Base-by-base conservation (phyloP, 2,113 vertebrate species). In the Cryptomyrus ogoouensis region DNA sequence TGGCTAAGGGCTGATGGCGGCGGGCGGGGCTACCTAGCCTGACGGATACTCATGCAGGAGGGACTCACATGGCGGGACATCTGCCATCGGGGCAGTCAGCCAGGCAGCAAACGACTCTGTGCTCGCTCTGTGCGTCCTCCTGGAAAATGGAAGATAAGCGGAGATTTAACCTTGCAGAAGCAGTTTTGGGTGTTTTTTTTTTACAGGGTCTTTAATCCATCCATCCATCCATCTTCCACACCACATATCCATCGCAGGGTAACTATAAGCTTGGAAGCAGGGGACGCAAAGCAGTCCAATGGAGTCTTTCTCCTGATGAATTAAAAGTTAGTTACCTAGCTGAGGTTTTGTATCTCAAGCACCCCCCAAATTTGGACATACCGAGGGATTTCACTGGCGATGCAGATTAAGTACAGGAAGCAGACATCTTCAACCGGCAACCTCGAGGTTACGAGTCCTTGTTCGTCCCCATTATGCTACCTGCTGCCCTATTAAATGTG, bases 401-500 rank as follows among this genome's bases (percentile, higher is more conserved):
- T 39, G 15, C 27, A 39, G 70, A 35, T 77, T 77, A 77, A 77
- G 13, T 39, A 17, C 31, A 19, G 5, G 17, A 77, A 15, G 35
- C 70, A 77, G 35, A 39, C 15, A 1, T 35, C 31, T 47, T 46
- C 3, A 13, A 47, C 39, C 44, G 8, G 19, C 83, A 84, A 13
- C 17, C 39, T 13, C 0, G 39, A 84, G 44, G 39, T 84, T 47
- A 47, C 42, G 24, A 8, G 9, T n/a, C 7, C 83, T n/a, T 47
- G 83, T 84, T 21, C 3, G 15, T 24, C 35, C 17, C 17, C 24
- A 47, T 39, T 47, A 24, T 24, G 15, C 21, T 84, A 84, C 39
- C 39, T 84, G 42, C 80, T 46, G 44, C 44, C 83, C 44, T 84
- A 44, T 84, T 46, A 84, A 84, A 84, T 84, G 83, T 84, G 83